phyloP scores from a whole-genome alignment of 2,113 vertebrate genomes.

The Xenus cinereus region DNA sequence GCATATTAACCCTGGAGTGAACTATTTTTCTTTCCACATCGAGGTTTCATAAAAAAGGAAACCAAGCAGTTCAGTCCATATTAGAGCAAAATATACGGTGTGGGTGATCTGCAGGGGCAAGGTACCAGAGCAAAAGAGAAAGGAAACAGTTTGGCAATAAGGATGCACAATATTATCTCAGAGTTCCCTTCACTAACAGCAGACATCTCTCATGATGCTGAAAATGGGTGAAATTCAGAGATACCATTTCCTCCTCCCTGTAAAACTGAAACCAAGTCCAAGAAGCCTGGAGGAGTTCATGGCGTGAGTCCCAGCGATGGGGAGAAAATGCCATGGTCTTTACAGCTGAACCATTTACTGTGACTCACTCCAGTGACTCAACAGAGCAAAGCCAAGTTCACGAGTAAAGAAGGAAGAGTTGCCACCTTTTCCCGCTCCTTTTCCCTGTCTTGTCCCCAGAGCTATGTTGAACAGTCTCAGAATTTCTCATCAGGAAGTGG shows the following conservation, averaged over 20 bases:
- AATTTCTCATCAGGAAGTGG: neutral
- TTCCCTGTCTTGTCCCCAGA: neutral
- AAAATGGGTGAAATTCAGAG: neutral
- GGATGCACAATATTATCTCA: neutral
- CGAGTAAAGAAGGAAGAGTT: neutral
- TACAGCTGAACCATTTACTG: neutral
- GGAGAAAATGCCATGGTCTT: neutral
- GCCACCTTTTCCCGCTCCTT: neutral
- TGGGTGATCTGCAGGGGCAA: neutral
- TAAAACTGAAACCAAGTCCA: neutral
- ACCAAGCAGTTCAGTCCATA: neutral
- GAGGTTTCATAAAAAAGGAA: neutral
- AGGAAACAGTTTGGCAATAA: neutral
- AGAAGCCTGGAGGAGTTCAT: neutral
- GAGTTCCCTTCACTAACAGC: neutral
- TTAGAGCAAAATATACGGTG: neutral
- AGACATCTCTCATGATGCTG: neutral
- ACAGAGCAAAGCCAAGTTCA: neutral
- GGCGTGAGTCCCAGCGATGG: neutral
- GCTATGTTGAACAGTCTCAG: neutral
- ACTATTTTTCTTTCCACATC: neutral
- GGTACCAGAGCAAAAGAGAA: neutral
- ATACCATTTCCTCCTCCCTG: neutral
- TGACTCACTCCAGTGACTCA: slow-evolving; percentile 5
- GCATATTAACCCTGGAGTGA: neutral